phyloP scores from a whole-genome alignment of 2,888 invertebrate genomes.

The Allolobophora icterica region DNA sequence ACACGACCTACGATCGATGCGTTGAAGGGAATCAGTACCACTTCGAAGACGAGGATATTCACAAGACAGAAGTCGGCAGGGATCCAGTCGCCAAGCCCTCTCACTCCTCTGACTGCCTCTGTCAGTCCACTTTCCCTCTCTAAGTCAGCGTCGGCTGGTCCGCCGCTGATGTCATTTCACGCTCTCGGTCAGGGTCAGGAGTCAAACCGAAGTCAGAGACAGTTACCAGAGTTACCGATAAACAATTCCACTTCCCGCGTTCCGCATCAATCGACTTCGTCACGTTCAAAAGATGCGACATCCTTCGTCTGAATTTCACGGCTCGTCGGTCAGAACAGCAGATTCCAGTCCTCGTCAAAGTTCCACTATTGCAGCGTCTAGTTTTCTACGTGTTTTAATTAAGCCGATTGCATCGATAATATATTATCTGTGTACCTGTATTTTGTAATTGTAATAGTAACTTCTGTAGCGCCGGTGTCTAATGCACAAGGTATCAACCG shows the following conservation, averaged over 20 bases:
- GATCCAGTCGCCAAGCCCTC: neutral
- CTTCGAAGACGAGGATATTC: neutral
- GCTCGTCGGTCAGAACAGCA: too few relatives aligned
- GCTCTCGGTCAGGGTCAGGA: neutral
- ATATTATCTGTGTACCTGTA: neutral
- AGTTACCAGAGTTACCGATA: neutral
- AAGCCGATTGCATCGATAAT: neutral
- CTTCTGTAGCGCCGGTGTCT: too few relatives aligned
- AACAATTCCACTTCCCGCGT: neutral
- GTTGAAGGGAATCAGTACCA: neutral
- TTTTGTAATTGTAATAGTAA: neutral
- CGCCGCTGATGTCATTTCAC: slow-evolving; percentile 7
- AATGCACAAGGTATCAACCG: too few relatives aligned
- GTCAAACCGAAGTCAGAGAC: slow-evolving; percentile 5
- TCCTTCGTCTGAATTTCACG: neutral
- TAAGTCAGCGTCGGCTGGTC: neutral
- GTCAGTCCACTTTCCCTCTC: neutral
- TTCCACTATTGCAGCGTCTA: neutral
- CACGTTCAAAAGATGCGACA: neutral
- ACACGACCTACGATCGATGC: neutral
- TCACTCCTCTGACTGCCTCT: neutral
- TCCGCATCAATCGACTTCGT: neutral
- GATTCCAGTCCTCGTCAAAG: neutral
- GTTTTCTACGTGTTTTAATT: neutral
- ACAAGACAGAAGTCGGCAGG: slow-evolving; percentile 14